Conservation (phyloP, 2,888 invertebrate species). For the Drosophila eohydei region DNA sequence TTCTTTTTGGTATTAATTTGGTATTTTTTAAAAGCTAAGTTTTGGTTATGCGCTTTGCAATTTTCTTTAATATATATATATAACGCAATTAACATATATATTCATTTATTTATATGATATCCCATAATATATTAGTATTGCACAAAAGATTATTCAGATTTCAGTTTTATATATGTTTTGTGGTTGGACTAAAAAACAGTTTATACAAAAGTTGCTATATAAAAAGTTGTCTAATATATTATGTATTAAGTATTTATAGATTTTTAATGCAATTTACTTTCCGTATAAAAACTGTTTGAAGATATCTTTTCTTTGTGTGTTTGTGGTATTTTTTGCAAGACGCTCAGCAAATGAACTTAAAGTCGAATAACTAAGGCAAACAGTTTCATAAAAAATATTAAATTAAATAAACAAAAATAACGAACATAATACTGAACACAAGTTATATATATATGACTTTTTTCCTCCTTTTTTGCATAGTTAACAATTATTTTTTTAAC, state of each 20-base stretch:
- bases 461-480: conserved; percentile 25
- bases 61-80: conserved; percentile 34
- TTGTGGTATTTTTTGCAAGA: conserved; percentile 39
- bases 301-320: conserved; percentile 7
- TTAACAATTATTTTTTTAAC: conserved; percentile 28
- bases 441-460: conserved; percentile 54
- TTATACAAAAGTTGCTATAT: conserved; percentile 80
- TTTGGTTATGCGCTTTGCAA: conserved; percentile 66
- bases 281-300: conserved; percentile 10
- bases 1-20: conserved; percentile 24
- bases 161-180: conserved; percentile 46
- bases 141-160: conserved; percentile 63
- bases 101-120: conserved; percentile 25
- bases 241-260: conserved; percentile 35
- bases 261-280: conserved; percentile 24
- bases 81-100: conserved; percentile 50
- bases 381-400: conserved; percentile 21
- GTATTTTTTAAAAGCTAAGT: conserved; percentile 64
- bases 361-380: conserved; percentile 48
- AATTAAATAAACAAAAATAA: conserved; percentile 46
- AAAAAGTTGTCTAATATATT: conserved; percentile 75
- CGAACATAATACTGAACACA: conserved; percentile 82
- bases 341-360: conserved; percentile 47
- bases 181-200: conserved; percentile 67
- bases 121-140: conserved; percentile 72